Evolutionary conservation across 2,888 invertebrate species (phyloP), one percentile per base, ranked within the genome.

Genomic region (Meliscaeva auricollis): DNA sequence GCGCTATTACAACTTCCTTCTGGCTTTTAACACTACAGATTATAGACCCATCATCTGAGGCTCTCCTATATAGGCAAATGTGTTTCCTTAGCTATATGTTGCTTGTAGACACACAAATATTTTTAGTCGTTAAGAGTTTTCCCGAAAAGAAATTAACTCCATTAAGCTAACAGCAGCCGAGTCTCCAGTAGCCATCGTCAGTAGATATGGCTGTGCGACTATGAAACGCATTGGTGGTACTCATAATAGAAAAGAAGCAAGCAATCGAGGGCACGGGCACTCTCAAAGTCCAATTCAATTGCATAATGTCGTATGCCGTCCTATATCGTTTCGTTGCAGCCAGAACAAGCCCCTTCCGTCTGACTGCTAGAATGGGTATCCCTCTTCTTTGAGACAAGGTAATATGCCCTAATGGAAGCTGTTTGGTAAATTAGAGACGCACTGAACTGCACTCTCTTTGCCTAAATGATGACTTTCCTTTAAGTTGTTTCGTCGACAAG

Each of bases 61-160:
- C n/a, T n/a, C n/a, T n/a, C n/a, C n/a, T 20, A 20, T 52, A n/a
- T 13, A 26, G 15, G 9, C 41, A 44, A 60, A 41, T 48, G 44
- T 38, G 50, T 58, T 66, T 66, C 50, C 66, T 50, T 20, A 17
- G 13, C 9, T 13, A 11, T 38, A 38, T 2, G 1, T 7, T 9
- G 38, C 66, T 68, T 77, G 72, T 54, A 68, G 35, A 46, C 50
- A 20, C 64, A 54, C 38, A n/a, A n/a, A n/a, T n/a, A 38, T 38
- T 38, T 52, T 50, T 46, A 64, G 44, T 62, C 54, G 48, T 54
- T 69, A 72, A 30, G 46, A 68, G 66, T 62, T 52, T 56, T 73
- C n/a, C 72, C 72, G 85, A 68, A 80, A 80, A 84, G 75, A 80
- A 85, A 80, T 80, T 72, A 80, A 76, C 60, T 80, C 73, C 85